Base-by-base conservation (phyloP, 2,113 vertebrate species). In the Drymodes brunneopygia region DNA sequence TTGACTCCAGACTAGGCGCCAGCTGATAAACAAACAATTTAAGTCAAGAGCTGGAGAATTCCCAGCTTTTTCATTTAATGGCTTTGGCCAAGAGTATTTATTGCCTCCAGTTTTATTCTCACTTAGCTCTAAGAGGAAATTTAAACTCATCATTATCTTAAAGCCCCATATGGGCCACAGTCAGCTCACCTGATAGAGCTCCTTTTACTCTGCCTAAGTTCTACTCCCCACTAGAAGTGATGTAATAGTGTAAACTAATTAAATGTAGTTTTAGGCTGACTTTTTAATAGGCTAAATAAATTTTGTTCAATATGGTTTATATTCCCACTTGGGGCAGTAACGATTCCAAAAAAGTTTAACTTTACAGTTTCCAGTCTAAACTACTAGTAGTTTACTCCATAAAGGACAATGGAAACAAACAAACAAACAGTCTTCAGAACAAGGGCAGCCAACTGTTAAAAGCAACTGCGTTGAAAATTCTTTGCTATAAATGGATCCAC, bases 21-120 rank as follows among this genome's bases (percentile, higher is more conserved):
- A 98, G 98, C 98, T 98, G 98, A 98, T 98, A 98, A 98, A 98
- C 98, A 98, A 98, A 98, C 98, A 98, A 98, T 98, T 98, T 98
- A 98, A 98, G 98, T 98, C 98, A 98, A 98, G 98, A 98, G 98
- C 98, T 98, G 98, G 98, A 98, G 98, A 98, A 98, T 98, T 98
- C 98, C 98, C 98, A 98, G 98, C 98, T 98, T 98, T 98, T 98
- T 98, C 97, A 97, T 98, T 98, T 98, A 98, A 98, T 98, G 98
- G 97, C 98, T 97, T 98, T 97, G 97, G 97, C 97, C 97, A 97
- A 97, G 98, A 98, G 98, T 98, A 98, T 99, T 99, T 99, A 99
- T 98, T 98, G 97, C 98, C 98, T 97, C 94, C 94, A 97, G 97
- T 98, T 98, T 99, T 99, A 98, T 98, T 99, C 98, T 98, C 98